These are phyloP conservation scores for Calliopsis andreniformis DNA, from an alignment of 1,140 invertebrate genomes.

Conservation along the genomic window DNA sequence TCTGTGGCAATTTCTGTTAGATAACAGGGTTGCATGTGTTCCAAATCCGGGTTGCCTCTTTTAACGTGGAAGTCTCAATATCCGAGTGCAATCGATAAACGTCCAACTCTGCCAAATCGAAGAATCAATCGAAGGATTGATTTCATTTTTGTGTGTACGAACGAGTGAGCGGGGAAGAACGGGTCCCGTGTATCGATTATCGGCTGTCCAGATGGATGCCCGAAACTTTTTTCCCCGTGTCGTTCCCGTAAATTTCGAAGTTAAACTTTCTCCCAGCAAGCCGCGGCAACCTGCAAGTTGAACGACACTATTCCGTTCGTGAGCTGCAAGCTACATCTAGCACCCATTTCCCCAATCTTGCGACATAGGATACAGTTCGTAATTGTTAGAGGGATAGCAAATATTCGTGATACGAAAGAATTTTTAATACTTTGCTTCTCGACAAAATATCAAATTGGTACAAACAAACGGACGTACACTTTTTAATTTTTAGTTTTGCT, in stretches of 20 bases:
- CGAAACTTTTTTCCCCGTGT: slow-evolving; percentile 51
- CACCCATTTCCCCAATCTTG: background rate
- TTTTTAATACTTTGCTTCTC: too few relatives aligned
- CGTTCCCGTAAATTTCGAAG: slow-evolving; percentile 56
- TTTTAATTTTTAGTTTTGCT: too few relatives aligned
- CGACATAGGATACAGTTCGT: too few relatives aligned
- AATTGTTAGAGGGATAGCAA: too few relatives aligned
- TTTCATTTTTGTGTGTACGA: slow-evolving; percentile 28
- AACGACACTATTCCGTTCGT: slow-evolving; percentile 48
- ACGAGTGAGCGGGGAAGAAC: slow-evolving; percentile 39
- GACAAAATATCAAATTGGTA: too few relatives aligned
- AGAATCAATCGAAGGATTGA: slow-evolving; percentile 57
- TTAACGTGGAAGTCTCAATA: slow-evolving; percentile 9
- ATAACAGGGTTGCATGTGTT: background rate
- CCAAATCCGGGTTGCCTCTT: slow-evolving; percentile 7
- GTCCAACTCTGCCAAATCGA: slow-evolving; percentile 6
- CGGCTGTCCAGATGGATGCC: slow-evolving; percentile 53
- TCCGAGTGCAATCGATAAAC: slow-evolving; percentile 18
- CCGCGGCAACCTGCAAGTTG: slow-evolving; percentile 43
- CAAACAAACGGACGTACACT: too few relatives aligned
- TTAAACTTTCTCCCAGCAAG: slow-evolving; percentile 40
- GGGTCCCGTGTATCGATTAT: slow-evolving; percentile 57
- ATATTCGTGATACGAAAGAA: too few relatives aligned
- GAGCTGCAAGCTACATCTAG: slow-evolving; percentile 19
- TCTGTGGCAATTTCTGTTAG: background rate